Evolutionary conservation across 2,888 invertebrate species (phyloP).

Genomic region (Notodonta ziczac): DNA sequence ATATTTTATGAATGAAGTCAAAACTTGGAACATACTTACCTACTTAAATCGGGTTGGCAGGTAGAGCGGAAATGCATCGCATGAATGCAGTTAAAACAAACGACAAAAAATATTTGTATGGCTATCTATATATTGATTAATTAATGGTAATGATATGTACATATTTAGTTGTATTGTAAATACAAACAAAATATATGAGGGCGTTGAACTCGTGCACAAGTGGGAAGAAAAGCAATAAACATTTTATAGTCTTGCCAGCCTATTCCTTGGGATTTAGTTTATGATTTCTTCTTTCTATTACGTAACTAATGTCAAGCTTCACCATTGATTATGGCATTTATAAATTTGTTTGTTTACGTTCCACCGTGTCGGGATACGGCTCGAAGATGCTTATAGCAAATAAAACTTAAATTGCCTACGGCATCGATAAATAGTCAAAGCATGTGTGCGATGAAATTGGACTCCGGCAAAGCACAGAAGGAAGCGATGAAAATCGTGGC

Average conservation of each 20-base stretch:
- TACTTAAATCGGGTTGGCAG: neutral
- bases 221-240: slow-evolving; percentile 78
- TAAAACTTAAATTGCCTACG: too few species aligned
- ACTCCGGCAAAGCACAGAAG: neutral
- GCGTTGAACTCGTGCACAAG: slow-evolving; percentile 65
- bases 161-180: slow-evolving; percentile 76
- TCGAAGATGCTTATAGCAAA: neutral
- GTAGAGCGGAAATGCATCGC: neutral
- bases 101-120: neutral
- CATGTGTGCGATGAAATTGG: too few species aligned
- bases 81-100: neutral
- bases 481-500: neutral
- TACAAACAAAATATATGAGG: slow-evolving; percentile 69
- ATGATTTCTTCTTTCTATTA: slow-evolving; percentile 53
- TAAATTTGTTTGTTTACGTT: slow-evolving; percentile 38
- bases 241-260: slow-evolving; percentile 65
- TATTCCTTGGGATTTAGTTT: slow-evolving; percentile 58
- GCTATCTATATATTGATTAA: slow-evolving; percentile 58
- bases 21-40: too few species aligned
- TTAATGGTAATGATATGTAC: slow-evolving; percentile 74
- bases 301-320: slow-evolving; percentile 47
- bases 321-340: slow-evolving; percentile 37
- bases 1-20: neutral
- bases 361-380: slow-evolving; percentile 24
- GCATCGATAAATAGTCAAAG: too few species aligned